Percentiles rank a stretch among this genome's conserved stretches.
Conservation (phyloP, 2,113 vertebrate species). For the Calyptommatus sinebrachiatus region DNA sequence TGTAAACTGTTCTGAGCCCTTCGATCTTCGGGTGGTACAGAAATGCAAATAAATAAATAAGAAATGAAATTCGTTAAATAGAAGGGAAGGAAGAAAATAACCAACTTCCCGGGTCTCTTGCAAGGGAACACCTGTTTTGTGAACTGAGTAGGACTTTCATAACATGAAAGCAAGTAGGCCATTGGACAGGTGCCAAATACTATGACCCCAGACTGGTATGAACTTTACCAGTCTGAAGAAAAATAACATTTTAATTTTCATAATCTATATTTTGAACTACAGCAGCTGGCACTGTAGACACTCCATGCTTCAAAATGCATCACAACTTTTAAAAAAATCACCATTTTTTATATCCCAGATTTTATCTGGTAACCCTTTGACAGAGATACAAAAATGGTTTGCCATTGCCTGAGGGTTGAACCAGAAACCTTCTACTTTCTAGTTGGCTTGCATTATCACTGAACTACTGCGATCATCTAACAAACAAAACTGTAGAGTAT, state of each 20-base stretch:
- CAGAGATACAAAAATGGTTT: too few relatives aligned
- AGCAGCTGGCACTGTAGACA: not conserved
- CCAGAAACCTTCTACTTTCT: too few relatives aligned
- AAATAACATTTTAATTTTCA: constrained; percentile 12
- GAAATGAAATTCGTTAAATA: too few relatives aligned
- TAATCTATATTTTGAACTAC: constrained; percentile 32
- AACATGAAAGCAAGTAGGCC: not conserved
- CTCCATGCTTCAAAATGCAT: not conserved
- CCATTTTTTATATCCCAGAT: too few relatives aligned
- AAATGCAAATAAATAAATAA: too few relatives aligned
- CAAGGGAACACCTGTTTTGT: not conserved
- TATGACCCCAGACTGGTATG: not conserved
- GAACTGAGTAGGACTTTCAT: not conserved
- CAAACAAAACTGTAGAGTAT: not conserved
- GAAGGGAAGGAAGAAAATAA: not conserved
- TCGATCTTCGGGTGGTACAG: too few relatives aligned
- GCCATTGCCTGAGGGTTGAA: too few relatives aligned
- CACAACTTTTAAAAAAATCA: not conserved
- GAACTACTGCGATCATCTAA: not conserved
- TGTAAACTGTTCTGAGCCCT: too few relatives aligned
- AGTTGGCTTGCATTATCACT: too few relatives aligned
- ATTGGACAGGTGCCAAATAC: not conserved
- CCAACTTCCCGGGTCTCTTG: not conserved
- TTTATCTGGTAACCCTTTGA: too few relatives aligned
- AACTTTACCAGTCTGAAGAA: not conserved